Percentiles rank a stretch among this genome's conserved stretches.
Conservation (phyloP, 1,140 invertebrate species). For the Drosophila carrolli region DNA sequence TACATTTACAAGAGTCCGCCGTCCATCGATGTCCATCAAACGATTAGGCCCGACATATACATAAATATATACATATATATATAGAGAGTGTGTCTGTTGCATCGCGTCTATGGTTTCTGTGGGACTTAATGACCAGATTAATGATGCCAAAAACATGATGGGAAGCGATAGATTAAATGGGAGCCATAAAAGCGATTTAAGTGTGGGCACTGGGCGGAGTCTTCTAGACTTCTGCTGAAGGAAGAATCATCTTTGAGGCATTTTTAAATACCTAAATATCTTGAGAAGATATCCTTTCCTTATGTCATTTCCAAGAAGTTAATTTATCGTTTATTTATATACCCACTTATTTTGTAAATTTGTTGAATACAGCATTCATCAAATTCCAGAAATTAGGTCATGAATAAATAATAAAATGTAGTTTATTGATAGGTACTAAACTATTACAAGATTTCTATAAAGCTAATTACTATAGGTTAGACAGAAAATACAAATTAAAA, state of each 20-base stretch:
- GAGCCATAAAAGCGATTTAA: constrained; percentile 39
- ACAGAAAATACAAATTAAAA: too few species aligned
- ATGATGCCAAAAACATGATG: constrained; percentile 60
- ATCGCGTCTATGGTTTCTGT: constrained; percentile 26
- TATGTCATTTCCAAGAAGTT: constrained; percentile 8
- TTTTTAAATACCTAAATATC: constrained; percentile 22
- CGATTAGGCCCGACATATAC: constrained; percentile 50
- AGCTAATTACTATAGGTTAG: background rate
- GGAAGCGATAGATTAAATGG: constrained; percentile 53
- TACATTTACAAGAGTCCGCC: constrained; percentile 55
- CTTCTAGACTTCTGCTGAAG: background rate
- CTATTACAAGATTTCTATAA: too few species aligned
- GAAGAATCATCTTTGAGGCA: constrained; percentile 8
- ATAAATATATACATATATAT: background rate
- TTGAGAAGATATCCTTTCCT: background rate
- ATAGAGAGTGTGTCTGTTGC: constrained; percentile 18
- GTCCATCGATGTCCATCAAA: constrained; percentile 59
- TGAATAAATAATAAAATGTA: too few species aligned
- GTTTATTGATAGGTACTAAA: too few species aligned
- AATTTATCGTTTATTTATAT: too few species aligned
- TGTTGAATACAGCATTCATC: too few species aligned
- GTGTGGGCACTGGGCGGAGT: constrained; percentile 5
- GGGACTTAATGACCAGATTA: constrained; percentile 56
- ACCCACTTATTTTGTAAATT: too few species aligned
- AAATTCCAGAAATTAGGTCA: too few species aligned